phyloP scores from a whole-genome alignment of 2,113 vertebrate genomes.

The Phrynosoma blainvillii region DNA sequence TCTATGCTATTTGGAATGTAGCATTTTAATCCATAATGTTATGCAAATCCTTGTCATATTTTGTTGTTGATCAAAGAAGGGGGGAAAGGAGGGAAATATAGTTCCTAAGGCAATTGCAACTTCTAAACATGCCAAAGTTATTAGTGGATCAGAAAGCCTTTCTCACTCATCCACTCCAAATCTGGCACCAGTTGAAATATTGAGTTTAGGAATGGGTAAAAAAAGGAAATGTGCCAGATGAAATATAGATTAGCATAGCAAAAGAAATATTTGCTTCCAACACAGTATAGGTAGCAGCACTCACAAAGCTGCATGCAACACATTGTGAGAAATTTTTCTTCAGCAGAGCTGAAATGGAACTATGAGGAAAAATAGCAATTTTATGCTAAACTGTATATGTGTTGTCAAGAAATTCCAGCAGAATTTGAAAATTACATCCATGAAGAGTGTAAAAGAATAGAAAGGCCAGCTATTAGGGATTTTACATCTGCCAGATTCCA shows the following conservation, averaged over 20 bases:
- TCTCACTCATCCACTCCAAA: background rate
- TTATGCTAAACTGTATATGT: constrained; percentile 44
- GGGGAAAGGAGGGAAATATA: background rate
- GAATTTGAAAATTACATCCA: constrained; percentile 34
- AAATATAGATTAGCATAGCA: constrained; percentile 38
- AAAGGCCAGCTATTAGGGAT: background rate
- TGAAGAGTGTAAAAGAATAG: constrained; percentile 28
- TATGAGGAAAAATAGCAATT: constrained; percentile 46
- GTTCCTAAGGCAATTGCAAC: background rate
- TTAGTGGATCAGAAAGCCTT: background rate
- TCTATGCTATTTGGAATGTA: constrained; percentile 55
- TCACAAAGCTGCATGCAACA: constrained; percentile 18
- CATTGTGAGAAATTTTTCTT: constrained; percentile 37
- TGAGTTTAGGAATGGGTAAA: constrained; percentile 35
- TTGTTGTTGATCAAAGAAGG: constrained; percentile 36
- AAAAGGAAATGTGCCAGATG: constrained; percentile 37
- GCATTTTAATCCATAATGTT: constrained; percentile 60
- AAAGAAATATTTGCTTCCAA: constrained; percentile 45
- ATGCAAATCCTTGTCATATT: constrained; percentile 38
- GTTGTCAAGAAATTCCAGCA: constrained; percentile 32
- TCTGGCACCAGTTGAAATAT: constrained; percentile 49
- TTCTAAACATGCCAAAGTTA: constrained; percentile 5
- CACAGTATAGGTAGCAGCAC: constrained; percentile 26
- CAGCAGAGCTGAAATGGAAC: constrained; percentile 21
- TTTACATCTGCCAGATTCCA: constrained; percentile 4